phyloP scores from a whole-genome alignment of 2,888 invertebrate genomes.

The Watsonalla binaria region DNA sequence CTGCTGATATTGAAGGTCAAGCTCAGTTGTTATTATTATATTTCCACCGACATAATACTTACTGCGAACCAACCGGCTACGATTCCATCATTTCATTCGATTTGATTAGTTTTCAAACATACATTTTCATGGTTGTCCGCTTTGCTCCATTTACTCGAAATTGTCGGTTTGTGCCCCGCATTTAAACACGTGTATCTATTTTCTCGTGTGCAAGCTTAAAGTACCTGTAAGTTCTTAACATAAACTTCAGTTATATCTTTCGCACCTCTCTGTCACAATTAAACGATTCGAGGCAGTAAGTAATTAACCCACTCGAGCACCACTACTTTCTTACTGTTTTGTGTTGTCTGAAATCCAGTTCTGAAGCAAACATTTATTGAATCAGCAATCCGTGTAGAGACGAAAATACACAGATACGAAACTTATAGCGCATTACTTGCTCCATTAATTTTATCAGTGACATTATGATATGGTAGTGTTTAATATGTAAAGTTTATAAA shows the following conservation, averaged over 20 bases:
- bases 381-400: constrained; percentile 14
- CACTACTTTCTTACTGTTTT: constrained; percentile 22
- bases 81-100: constrained; percentile 13
- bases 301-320: constrained; percentile 11
- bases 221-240: constrained; percentile 18
- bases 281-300: constrained; percentile 9
- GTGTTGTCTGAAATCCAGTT: constrained; percentile 22
- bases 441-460: neutral
- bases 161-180: constrained; percentile 44
- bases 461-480: neutral
- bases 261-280: constrained; percentile 13
- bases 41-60: constrained; percentile 6
- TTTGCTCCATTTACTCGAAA: constrained; percentile 58
- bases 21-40: constrained; percentile 44
- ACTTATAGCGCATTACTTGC: constrained; percentile 6
- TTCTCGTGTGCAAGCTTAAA: constrained; percentile 40
- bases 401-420: constrained; percentile 26
- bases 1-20: constrained; percentile 50
- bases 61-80: neutral
- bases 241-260: constrained; percentile 25
- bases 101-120: constrained; percentile 13
- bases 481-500: no score
- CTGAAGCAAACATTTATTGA: constrained; percentile 21
- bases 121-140: constrained; percentile 33
- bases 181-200: constrained; percentile 43